Evolutionary conservation across 2,888 invertebrate genomes (phyloP).

Genomic region (Rhorus exstirpatorius): DNA sequence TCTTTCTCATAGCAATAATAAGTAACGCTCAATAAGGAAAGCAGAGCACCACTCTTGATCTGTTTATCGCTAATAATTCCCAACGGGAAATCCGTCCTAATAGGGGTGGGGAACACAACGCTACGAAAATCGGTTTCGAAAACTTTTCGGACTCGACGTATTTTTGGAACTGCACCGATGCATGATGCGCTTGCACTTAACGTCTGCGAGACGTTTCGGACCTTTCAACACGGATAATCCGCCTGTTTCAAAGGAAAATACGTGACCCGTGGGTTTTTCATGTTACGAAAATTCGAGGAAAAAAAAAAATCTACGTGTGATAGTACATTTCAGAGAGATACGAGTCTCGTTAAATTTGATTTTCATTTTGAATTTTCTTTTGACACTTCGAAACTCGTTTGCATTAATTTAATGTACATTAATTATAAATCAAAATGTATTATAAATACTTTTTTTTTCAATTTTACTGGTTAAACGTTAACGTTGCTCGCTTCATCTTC

Average conservation of each 20-base stretch:
- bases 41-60: slow-evolving; percentile 62
- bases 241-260: slow-evolving; percentile 52
- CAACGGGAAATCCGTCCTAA: slow-evolving; percentile 70
- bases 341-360: no score
- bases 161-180: slow-evolving; percentile 3
- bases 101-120: slow-evolving; percentile 68
- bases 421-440: background rate
- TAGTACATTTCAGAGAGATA: background rate
- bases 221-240: slow-evolving; percentile 67
- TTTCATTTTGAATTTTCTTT: background rate
- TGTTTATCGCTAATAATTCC: slow-evolving; percentile 77
- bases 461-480: no score
- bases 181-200: slow-evolving; percentile 9
- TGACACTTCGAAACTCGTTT: background rate
- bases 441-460: background rate
- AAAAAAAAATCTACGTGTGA: slow-evolving; percentile 24
- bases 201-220: slow-evolving; percentile 27
- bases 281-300: slow-evolving; percentile 8
- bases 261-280: slow-evolving; percentile 30
- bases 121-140: slow-evolving; percentile 64
- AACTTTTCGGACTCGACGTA: slow-evolving; percentile 28
- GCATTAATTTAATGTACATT: no score
- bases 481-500: no score
- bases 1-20: slow-evolving; percentile 43
- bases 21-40: slow-evolving; percentile 44